These are phyloP conservation scores for Salticus scenicus DNA, from an alignment of 2,888 invertebrate species.

Conservation along the genomic window DNA sequence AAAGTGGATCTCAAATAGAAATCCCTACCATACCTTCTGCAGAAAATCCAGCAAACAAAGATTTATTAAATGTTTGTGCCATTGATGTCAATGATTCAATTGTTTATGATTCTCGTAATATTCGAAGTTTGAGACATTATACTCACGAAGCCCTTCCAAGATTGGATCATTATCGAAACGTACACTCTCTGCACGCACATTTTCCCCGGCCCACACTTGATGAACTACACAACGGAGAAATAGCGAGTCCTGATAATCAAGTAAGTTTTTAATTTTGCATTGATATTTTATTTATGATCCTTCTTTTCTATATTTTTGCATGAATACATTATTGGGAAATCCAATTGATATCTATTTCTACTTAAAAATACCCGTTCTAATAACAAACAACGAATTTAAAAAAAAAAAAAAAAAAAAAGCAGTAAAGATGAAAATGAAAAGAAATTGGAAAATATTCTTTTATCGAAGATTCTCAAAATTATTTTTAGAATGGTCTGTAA, in stretches of 20 bases:
- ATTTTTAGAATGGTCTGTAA: no score
- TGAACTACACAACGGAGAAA: conserved; percentile 75
- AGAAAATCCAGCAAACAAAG: not conserved
- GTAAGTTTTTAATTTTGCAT: conserved; percentile 13
- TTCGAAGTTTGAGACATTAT: conserved; percentile 74
- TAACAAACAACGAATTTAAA: no score
- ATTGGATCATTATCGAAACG: conserved; percentile 77
- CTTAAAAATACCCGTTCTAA: no score
- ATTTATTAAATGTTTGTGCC: conserved; percentile 16
- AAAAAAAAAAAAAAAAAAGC: no score
- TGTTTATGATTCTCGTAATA: conserved; percentile 73
- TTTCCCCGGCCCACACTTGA: conserved; percentile 75
- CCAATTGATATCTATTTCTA: no score
- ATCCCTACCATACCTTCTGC: not conserved
- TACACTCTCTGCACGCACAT: conserved; percentile 73
- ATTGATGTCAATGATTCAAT: conserved; percentile 30
- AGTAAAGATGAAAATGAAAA: no score
- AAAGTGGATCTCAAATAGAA: not conserved
- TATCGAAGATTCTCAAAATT: no score
- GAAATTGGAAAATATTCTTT: no score
- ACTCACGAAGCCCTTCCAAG: conserved; percentile 76
- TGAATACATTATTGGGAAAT: no score
- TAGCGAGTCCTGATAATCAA: conserved; percentile 44
- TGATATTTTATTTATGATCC: no score
- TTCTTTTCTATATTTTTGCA: no score